Evolutionary conservation across 2,113 vertebrate genomes (phyloP).

Genomic region (Ailurus styani): DNA sequence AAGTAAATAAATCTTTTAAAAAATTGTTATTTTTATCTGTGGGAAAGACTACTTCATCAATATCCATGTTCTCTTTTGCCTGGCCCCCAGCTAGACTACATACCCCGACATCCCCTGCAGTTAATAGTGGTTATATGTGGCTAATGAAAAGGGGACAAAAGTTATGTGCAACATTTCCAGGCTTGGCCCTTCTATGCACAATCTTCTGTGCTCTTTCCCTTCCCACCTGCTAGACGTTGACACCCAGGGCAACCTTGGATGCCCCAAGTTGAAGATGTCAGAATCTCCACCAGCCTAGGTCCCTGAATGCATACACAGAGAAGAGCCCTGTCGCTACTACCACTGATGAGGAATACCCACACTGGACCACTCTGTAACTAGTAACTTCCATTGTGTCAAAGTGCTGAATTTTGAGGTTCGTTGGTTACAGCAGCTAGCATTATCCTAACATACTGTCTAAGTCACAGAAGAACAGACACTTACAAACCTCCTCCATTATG

Average conservation of each 20-base stretch:
- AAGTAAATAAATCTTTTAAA: background rate
- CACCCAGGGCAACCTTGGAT: background rate
- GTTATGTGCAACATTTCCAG: background rate
- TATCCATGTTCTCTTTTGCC: background rate
- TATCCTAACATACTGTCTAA: background rate
- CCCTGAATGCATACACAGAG: background rate
- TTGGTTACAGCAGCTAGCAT: background rate
- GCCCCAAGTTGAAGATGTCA: background rate
- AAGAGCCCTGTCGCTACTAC: background rate
- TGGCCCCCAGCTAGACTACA: background rate
- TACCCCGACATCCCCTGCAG: background rate
- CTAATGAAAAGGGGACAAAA: background rate
- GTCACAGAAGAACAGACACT: background rate
- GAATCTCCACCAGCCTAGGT: background rate
- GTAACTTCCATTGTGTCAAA: background rate
- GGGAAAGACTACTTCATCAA: background rate
- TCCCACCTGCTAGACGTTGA: background rate
- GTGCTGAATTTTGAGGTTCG: background rate
- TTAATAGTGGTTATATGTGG: background rate
- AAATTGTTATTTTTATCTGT: background rate
- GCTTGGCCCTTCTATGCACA: background rate
- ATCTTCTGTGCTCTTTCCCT: background rate
- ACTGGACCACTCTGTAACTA: background rate
- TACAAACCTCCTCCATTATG: background rate
- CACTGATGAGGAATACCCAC: background rate